Conservation (phyloP, 2,113 vertebrate genomes). For the Poeciliopsis occidentalis region DNA sequence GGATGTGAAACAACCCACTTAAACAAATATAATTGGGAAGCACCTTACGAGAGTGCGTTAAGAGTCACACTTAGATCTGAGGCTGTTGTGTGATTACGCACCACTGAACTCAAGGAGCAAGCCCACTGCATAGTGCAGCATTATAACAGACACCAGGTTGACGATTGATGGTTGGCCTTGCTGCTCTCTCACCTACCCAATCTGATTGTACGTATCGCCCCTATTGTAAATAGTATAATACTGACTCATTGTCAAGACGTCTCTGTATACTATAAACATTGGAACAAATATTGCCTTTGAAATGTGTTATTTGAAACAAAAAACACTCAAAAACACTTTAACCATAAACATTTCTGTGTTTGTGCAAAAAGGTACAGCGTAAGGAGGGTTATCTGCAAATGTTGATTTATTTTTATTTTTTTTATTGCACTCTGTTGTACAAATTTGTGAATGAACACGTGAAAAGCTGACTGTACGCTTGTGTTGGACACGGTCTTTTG, state of each 20-base stretch:
- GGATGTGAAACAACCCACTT: slow-evolving; percentile 50
- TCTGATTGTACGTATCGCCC: not conserved
- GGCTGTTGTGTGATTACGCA: slow-evolving; percentile 6
- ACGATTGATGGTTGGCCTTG: slow-evolving; percentile 18
- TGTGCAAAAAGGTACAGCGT: not conserved
- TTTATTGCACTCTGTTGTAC: not conserved
- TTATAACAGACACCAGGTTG: slow-evolving; percentile 14
- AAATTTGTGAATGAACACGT: slow-evolving; percentile 6
- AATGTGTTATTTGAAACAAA: not conserved
- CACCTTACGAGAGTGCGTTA: slow-evolving; percentile 35
- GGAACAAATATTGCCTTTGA: not conserved
- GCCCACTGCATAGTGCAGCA: slow-evolving; percentile 1
- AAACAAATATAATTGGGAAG: slow-evolving; percentile 42
- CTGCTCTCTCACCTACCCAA: slow-evolving; percentile 20
- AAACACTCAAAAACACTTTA: not conserved
- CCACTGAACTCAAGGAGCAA: slow-evolving; percentile 2
- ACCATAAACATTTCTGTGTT: not conserved
- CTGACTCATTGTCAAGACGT: slow-evolving; percentile 10
- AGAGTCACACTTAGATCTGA: slow-evolving; percentile 19
- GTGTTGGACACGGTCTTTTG: slow-evolving; percentile 42
- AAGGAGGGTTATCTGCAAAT: not conserved
- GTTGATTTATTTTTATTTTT: not conserved
- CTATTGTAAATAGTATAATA: slow-evolving; percentile 13
- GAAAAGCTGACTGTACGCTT: slow-evolving; percentile 20
- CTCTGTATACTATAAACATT: not conserved